Evolutionary conservation across 2,113 vertebrate genomes (phyloP).

Genomic region (Microtus richardsoni): DNA sequence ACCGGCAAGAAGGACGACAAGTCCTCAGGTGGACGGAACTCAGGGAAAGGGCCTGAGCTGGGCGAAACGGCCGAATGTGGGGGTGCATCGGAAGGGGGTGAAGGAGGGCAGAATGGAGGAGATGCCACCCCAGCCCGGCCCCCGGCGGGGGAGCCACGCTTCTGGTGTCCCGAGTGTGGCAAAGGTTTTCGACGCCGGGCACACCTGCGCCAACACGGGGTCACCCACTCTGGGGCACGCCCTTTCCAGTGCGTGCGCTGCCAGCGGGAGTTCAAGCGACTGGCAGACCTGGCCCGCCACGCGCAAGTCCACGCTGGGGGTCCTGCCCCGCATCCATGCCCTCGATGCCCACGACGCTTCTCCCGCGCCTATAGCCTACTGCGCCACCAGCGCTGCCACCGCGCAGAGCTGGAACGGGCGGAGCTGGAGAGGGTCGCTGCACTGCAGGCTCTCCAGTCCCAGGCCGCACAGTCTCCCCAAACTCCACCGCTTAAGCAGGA

Average conservation of each 20-base stretch:
- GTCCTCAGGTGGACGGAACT: constrained; percentile 46
- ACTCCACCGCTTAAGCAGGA: neutral
- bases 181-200: constrained; percentile 82
- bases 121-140: constrained; percentile 54
- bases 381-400: constrained; percentile 82
- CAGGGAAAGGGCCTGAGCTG: constrained; percentile 78
- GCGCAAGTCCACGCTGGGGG: constrained; percentile 80
- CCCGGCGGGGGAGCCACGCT: constrained; percentile 77
- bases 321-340: constrained; percentile 77
- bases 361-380: constrained; percentile 81
- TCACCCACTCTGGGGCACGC: constrained; percentile 78
- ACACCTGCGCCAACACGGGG: constrained; percentile 80
- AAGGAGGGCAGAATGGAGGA: constrained; percentile 56
- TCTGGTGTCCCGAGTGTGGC: constrained; percentile 80
- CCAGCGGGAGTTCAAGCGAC: constrained; percentile 80
- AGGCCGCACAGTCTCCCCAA: neutral
- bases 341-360: constrained; percentile 80
- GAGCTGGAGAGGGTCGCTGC: constrained; percentile 56
- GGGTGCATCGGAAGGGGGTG: neutral
- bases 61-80: constrained; percentile 88
- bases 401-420: constrained; percentile 55
- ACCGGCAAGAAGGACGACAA: constrained; percentile 56
- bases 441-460: constrained; percentile 53
- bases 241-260: constrained; percentile 84
- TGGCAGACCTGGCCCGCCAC: constrained; percentile 80